Percentiles rank a stretch among this genome's conserved stretches.
Evolutionary conservation across 2,888 invertebrate genomes (phyloP).

Genomic region (Drosophila paramelanica): DNA sequence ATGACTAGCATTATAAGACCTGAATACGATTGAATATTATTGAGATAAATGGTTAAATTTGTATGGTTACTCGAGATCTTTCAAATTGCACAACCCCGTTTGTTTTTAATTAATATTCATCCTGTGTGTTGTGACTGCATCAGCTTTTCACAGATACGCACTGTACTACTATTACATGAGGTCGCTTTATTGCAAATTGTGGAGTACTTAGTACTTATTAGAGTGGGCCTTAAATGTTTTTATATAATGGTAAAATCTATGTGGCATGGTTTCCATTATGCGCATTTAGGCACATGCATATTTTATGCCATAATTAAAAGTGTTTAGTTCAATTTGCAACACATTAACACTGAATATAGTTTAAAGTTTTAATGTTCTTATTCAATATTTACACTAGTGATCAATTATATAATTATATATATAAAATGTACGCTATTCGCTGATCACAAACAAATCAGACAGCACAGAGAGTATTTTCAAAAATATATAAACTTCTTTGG

Average conservation of each 20-base stretch:
- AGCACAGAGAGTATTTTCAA: too few species aligned
- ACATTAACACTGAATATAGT: too few species aligned
- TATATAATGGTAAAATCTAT: neutral
- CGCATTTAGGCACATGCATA: neutral
- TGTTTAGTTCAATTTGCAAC: neutral
- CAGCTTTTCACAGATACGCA: too few species aligned
- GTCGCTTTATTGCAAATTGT: neutral
- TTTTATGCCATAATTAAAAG: neutral
- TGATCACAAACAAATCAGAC: too few species aligned
- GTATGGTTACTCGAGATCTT: neutral
- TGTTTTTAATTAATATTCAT: constrained; percentile 1
- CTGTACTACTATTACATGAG: too few species aligned
- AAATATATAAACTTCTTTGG: neutral
- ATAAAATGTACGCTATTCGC: too few species aligned
- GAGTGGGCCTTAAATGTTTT: neutral
- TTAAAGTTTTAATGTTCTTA: neutral
- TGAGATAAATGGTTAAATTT: too few species aligned
- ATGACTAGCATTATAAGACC: too few species aligned
- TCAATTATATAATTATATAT: too few species aligned
- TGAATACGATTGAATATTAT: too few species aligned
- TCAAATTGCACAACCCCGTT: neutral
- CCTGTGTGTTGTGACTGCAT: neutral
- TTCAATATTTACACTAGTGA: neutral
- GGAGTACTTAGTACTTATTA: neutral
- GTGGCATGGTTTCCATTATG: neutral